Evolutionary conservation across 2,113 vertebrate species (phyloP).

Genomic region (Neogobius melanostomus): DNA sequence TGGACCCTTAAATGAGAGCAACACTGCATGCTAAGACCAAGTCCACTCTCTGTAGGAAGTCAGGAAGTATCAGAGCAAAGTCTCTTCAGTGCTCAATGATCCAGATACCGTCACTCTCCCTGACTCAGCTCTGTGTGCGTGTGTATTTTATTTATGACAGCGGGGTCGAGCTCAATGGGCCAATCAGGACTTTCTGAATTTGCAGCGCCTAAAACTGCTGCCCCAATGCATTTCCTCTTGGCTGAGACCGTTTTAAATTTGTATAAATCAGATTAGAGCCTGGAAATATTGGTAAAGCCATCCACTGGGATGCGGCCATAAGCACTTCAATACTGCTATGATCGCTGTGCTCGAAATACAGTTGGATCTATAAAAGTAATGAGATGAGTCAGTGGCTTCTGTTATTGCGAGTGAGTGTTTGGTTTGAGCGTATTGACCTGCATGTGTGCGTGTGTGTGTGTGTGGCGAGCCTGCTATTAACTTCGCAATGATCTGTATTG

Average conservation of each 20-base stretch:
- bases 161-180: conserved; percentile 23
- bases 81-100: conserved; percentile 14
- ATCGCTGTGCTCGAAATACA: background rate
- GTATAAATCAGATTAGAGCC: conserved; percentile 37
- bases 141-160: conserved; percentile 8
- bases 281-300: conserved; percentile 49
- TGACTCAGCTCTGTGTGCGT: background rate
- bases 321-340: background rate
- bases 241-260: background rate
- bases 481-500: conserved; percentile 17
- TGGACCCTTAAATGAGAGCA: no score
- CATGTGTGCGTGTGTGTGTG: conserved; percentile 39
- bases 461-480: conserved; percentile 25
- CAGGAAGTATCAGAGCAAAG: background rate
- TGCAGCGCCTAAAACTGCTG: background rate
- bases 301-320: background rate
- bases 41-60: background rate
- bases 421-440: conserved; percentile 41
- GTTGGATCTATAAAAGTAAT: background rate
- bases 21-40: no score
- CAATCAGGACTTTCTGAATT: conserved; percentile 16
- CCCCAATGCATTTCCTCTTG: background rate
- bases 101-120: background rate
- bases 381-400: conserved; percentile 7
- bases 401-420: conserved; percentile 17